Percentiles rank a stretch among this genome's conserved stretches.
Conservation (phyloP, 2,113 vertebrate species). For the Panthera tigris region DNA sequence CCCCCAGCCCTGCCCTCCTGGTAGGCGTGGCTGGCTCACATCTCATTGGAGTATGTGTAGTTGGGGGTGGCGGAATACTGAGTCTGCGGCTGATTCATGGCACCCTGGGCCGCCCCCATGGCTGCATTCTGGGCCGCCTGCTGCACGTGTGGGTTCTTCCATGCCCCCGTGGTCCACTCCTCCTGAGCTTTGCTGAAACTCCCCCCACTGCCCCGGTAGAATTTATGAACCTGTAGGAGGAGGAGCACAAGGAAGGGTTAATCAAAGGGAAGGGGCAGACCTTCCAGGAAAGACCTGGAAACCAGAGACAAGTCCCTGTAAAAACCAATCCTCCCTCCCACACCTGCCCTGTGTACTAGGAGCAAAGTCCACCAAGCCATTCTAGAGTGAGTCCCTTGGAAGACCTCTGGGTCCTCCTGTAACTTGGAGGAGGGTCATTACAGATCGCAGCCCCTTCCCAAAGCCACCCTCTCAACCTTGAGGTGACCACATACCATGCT, state of each 20-base stretch:
- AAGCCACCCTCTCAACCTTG: background rate
- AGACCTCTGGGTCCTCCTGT: background rate
- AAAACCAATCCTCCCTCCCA: background rate
- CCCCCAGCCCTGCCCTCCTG: slow-evolving; percentile 49
- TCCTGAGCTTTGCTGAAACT: slow-evolving; percentile 98
- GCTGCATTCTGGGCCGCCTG: slow-evolving; percentile 96
- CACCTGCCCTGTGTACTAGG: background rate
- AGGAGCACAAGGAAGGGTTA: background rate
- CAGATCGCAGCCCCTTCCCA: background rate
- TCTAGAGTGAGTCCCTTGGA: background rate
- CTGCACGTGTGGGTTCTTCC: slow-evolving; percentile 98
- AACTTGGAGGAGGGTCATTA: background rate
- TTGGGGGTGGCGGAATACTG: slow-evolving; percentile 96
- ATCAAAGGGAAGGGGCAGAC: background rate
- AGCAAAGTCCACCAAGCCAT: background rate
- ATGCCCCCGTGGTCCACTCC: slow-evolving; percentile 97
- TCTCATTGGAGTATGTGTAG: slow-evolving; percentile 97
- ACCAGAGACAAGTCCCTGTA: background rate
- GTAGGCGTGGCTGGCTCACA: slow-evolving; percentile 85
- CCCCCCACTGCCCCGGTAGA: slow-evolving; percentile 96
- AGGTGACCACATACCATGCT: slow-evolving; percentile 89
- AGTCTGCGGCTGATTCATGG: slow-evolving; percentile 90
- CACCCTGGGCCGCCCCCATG: slow-evolving; percentile 94
- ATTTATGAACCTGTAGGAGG: slow-evolving; percentile 92
- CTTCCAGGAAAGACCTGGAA: background rate